Conservation (phyloP, 2,113 vertebrate species). For the Pollachius pollachius region DNA sequence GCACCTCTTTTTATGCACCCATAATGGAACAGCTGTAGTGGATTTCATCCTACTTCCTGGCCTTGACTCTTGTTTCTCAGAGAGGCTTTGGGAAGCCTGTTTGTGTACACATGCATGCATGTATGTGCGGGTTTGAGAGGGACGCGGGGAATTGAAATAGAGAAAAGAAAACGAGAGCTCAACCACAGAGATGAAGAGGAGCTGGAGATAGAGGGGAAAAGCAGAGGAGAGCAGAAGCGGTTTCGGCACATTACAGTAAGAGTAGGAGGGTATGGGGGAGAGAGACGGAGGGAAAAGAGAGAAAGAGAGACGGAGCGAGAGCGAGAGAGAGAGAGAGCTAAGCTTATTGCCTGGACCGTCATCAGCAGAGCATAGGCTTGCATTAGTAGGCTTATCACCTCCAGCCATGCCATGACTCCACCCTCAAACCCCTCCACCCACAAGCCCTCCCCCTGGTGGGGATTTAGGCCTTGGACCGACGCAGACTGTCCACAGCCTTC, state of each 20-base stretch:
- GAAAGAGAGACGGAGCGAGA: not conserved
- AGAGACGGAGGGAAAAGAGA: slow-evolving; percentile 11
- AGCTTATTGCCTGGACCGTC: slow-evolving; percentile 52
- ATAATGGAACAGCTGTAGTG: not conserved
- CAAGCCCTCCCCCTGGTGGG: not conserved
- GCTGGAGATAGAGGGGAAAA: too few relatives aligned
- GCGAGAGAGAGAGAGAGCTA: too few relatives aligned
- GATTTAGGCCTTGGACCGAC: too few relatives aligned
- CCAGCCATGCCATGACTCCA: slow-evolving; percentile 27
- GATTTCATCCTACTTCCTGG: slow-evolving; percentile 31
- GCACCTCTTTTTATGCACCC: too few relatives aligned
- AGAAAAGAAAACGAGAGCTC: slow-evolving; percentile 1
- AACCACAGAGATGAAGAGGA: too few relatives aligned
- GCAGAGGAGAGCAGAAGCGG: not conserved
- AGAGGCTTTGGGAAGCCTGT: slow-evolving; percentile 16
- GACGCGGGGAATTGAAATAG: slow-evolving; percentile 41
- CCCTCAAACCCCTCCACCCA: slow-evolving; percentile 29
- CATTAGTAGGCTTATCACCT: slow-evolving; percentile 45
- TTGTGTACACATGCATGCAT: not conserved
- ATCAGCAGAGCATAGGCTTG: slow-evolving; percentile 57
- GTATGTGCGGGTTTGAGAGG: slow-evolving; percentile 9
- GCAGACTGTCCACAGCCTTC: too few relatives aligned
- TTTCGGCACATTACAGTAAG: too few relatives aligned
- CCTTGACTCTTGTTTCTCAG: slow-evolving; percentile 41
- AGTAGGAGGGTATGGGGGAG: not conserved